Evolutionary conservation across 2,113 vertebrate genomes (phyloP).

Genomic region (Aplodontia rufa): DNA sequence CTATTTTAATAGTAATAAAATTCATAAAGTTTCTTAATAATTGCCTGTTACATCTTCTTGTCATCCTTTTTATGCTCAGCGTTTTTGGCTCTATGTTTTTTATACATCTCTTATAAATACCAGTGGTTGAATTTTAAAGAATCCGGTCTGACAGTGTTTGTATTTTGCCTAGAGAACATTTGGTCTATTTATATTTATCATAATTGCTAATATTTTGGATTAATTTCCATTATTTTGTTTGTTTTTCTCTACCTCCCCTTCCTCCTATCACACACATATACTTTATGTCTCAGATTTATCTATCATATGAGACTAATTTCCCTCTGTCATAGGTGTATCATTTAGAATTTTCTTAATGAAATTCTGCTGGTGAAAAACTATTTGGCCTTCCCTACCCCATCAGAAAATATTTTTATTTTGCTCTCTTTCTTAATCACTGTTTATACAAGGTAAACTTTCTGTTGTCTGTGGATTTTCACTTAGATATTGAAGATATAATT

Average conservation of each 20-base stretch:
- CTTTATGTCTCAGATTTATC: not conserved
- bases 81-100: not conserved
- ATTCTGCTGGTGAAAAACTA: not conserved
- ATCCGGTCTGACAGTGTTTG: not conserved
- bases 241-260: not conserved
- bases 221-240: conserved; percentile 23
- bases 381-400: not conserved
- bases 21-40: not conserved
- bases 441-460: not conserved
- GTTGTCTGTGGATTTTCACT: not conserved
- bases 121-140: not conserved
- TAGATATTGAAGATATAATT: not conserved
- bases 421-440: not conserved
- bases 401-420: conserved; percentile 18
- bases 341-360: conserved; percentile 13
- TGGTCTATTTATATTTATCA: conserved; percentile 32
- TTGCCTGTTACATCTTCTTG: not conserved
- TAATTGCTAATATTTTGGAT: not conserved
- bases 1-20: not conserved
- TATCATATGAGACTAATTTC: not conserved
- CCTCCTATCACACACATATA: not conserved
- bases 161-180: not conserved
- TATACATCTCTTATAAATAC: not conserved
- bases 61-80: not conserved
- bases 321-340: not conserved